phyloP scores from a whole-genome alignment of 2,888 invertebrate genomes.

The Lepidonotus clava region DNA sequence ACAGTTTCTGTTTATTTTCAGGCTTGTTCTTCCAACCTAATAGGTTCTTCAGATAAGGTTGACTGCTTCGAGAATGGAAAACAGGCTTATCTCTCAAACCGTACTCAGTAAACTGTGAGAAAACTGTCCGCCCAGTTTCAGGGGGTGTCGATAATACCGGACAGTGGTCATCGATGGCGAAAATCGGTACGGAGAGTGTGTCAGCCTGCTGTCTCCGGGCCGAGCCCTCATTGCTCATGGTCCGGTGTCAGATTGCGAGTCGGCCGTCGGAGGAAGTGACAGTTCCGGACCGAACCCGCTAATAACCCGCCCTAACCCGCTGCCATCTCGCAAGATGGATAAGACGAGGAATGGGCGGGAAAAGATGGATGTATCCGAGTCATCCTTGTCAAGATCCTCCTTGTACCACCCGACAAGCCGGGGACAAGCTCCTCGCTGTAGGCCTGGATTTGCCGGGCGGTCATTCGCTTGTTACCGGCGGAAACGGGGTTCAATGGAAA shows the following conservation, averaged over 20 bases:
- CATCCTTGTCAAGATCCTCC: not conserved
- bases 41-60: no score
- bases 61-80: no score
- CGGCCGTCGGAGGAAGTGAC: not conserved
- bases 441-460: not conserved
- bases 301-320: conserved; percentile 16
- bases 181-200: no score
- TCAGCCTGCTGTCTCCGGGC: conserved; percentile 1
- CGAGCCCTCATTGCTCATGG: conserved; percentile 26
- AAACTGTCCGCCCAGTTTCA: no score
- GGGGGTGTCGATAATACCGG: no score
- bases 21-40: no score
- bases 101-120: no score
- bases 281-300: not conserved
- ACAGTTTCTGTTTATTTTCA: no score
- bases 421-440: not conserved
- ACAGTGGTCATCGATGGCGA: no score
- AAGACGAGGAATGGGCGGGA: not conserved
- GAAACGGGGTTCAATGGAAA: not conserved
- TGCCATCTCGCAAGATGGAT: conserved; percentile 47
- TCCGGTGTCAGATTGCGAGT: not conserved
- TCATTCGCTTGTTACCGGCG: not conserved
- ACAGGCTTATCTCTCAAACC: no score
- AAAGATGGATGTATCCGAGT: conserved; percentile 42
- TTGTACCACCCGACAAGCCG: not conserved